Evolutionary conservation across 2,113 vertebrate genomes (phyloP).

Genomic region (Myotis yumanensis): DNA sequence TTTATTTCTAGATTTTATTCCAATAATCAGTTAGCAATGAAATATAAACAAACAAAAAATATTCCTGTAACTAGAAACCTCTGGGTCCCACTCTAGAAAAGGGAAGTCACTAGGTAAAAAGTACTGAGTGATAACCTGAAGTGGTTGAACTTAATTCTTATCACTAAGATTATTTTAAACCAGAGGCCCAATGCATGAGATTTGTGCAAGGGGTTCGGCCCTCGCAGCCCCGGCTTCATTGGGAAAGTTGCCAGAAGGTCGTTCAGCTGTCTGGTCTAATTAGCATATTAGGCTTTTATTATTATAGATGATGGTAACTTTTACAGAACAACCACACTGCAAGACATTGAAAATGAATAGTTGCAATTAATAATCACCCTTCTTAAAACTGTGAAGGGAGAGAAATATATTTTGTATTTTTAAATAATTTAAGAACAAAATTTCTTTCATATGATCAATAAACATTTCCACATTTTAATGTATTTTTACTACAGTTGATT

Average conservation of each 20-base stretch:
- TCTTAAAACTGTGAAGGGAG: background rate
- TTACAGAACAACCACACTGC: background rate
- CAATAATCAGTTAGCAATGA: background rate
- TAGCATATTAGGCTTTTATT: no score
- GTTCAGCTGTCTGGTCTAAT: no score
- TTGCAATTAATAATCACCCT: background rate
- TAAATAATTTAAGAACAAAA: background rate
- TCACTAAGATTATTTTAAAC: background rate
- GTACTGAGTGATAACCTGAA: background rate
- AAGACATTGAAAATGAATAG: background rate
- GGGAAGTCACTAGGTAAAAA: background rate
- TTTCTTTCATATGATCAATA: background rate
- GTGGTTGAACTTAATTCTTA: background rate
- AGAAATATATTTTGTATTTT: slow-evolving; percentile 11
- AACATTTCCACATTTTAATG: background rate
- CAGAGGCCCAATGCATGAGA: no score
- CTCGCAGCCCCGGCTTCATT: no score
- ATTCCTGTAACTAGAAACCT: background rate
- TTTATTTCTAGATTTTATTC: background rate
- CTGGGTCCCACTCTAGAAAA: background rate
- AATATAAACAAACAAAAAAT: background rate
- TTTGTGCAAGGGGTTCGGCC: no score
- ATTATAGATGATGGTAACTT: background rate
- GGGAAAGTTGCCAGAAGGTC: no score
- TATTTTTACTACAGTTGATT: background rate